These are phyloP conservation scores for Baronia brevicornis DNA, from an alignment of 2,888 invertebrate species.

Conservation along the genomic window DNA sequence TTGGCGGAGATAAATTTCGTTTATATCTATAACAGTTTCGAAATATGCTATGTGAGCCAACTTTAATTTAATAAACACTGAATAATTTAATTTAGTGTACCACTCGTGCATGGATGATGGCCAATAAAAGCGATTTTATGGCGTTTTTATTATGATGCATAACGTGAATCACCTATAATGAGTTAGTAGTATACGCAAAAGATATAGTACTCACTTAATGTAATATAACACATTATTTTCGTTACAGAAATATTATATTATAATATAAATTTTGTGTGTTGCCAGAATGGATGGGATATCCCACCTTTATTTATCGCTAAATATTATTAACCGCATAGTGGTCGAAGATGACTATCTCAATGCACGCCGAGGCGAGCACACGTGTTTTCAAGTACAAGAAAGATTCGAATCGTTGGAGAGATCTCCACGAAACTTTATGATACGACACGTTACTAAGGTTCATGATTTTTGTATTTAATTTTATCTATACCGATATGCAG, in stretches of 20 bases:
- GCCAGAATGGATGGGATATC: slow-evolving; percentile 46
- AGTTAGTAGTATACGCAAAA: slow-evolving; percentile 41
- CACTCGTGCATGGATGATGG: slow-evolving; percentile 63
- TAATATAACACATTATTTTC: slow-evolving; percentile 10
- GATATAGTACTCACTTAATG: slow-evolving; percentile 29
- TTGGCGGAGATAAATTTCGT: slow-evolving; percentile 49
- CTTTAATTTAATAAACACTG: slow-evolving; percentile 69
- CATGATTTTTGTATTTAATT: slow-evolving; percentile 11
- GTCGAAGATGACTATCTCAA: slow-evolving; percentile 63
- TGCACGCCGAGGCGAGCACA: slow-evolving; percentile 60
- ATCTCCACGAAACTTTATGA: slow-evolving; percentile 30
- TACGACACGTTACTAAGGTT: slow-evolving; percentile 24
- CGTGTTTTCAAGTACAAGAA: slow-evolving; percentile 54
- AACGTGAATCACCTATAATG: slow-evolving; percentile 67
- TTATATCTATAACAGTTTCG: slow-evolving; percentile 50
- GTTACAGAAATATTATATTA: too few species aligned
- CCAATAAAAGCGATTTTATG: slow-evolving; percentile 71
- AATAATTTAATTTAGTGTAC: slow-evolving; percentile 67
- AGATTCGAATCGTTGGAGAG: slow-evolving; percentile 49
- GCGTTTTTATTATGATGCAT: slow-evolving; percentile 71
- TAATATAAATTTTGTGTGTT: slow-evolving; percentile 10
- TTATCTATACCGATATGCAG: too few species aligned
- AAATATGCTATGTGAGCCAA: slow-evolving; percentile 59
- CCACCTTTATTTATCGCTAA: slow-evolving; percentile 68
- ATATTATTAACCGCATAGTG: slow-evolving; percentile 71